phyloP scores from a whole-genome alignment of 2,797 vertebrate species.

The Melanotaenia boesemani region DNA sequence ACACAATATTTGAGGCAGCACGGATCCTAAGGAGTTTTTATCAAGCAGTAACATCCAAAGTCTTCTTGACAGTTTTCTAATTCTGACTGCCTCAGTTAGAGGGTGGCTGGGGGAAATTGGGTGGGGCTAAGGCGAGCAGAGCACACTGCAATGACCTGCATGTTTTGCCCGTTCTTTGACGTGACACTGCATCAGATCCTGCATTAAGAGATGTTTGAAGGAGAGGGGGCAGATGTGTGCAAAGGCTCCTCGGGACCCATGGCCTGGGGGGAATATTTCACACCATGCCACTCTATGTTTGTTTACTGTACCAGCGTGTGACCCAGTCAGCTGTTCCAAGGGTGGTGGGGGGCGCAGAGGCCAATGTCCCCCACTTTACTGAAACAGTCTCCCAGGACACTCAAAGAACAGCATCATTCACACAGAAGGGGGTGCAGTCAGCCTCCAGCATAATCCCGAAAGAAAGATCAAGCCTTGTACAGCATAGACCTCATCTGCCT shows the following conservation, averaged over 20 bases:
- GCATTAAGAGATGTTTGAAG: slow-evolving; percentile 33
- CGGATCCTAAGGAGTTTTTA: slow-evolving; percentile 46
- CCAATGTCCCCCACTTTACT: slow-evolving; percentile 59
- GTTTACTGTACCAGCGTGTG: slow-evolving; percentile 72
- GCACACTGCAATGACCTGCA: slow-evolving; percentile 29
- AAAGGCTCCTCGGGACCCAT: slow-evolving; percentile 33
- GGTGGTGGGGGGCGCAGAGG: slow-evolving; percentile 24
- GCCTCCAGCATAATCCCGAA: slow-evolving; percentile 63
- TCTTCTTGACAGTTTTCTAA: slow-evolving; percentile 67
- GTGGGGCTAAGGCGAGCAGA: slow-evolving; percentile 16
- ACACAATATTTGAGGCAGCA: slow-evolving; percentile 44
- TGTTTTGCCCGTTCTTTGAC: slow-evolving; percentile 32
- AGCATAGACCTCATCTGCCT: slow-evolving; percentile 68
- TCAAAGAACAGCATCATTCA: slow-evolving; percentile 65
- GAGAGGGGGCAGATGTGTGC: slow-evolving; percentile 47
- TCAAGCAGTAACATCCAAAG: slow-evolving; percentile 55
- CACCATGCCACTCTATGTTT: slow-evolving; percentile 71
- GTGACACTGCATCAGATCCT: slow-evolving; percentile 41
- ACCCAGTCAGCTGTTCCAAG: slow-evolving; percentile 68
- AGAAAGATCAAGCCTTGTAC: slow-evolving; percentile 68
- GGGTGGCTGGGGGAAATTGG: slow-evolving; percentile 25
- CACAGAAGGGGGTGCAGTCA: slow-evolving; percentile 62
- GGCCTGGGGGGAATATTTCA: slow-evolving; percentile 67
- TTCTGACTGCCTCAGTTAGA: slow-evolving; percentile 35
- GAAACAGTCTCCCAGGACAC: slow-evolving; percentile 59